These are phyloP conservation scores for Amphipoea oculea DNA, from an alignment of 2,888 invertebrate species.

Conservation along the genomic window DNA sequence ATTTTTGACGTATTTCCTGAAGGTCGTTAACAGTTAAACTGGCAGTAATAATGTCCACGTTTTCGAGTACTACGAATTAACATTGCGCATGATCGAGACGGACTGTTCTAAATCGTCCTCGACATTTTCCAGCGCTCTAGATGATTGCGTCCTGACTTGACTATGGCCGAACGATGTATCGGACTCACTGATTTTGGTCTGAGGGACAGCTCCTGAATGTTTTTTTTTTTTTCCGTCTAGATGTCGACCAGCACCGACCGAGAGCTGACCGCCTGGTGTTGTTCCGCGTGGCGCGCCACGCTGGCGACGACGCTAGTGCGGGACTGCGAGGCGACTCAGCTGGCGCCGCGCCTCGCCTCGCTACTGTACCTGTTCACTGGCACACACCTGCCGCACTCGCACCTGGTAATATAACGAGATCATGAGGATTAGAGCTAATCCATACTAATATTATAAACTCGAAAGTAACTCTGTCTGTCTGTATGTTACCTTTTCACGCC, in stretches of 20 bases:
- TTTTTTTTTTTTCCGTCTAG: slow-evolving; percentile 34
- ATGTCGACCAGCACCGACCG: slow-evolving; percentile 62
- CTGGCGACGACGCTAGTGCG: slow-evolving; percentile 68
- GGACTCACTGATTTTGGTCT: background rate
- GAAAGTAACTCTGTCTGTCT: too few species aligned
- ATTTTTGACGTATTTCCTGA: background rate
- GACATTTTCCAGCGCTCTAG: background rate
- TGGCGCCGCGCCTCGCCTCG: slow-evolving; percentile 72
- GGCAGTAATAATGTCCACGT: background rate
- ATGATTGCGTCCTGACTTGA: background rate
- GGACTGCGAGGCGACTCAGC: slow-evolving; percentile 54
- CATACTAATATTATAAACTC: too few species aligned
- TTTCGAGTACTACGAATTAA: background rate
- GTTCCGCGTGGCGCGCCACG: slow-evolving; percentile 62
- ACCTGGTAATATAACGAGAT: slow-evolving; percentile 60
- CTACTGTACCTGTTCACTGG: slow-evolving; percentile 78
- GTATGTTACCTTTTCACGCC: too few species aligned
- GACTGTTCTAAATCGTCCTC: background rate
- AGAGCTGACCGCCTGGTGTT: slow-evolving; percentile 77
- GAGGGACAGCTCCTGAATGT: background rate
- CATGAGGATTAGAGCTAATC: background rate
- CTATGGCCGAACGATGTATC: background rate
- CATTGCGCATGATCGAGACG: background rate
- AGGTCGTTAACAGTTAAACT: background rate
- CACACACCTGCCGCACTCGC: slow-evolving; percentile 64